Evolutionary conservation across 2,797 vertebrate species (phyloP).

Genomic region (Mormyrus hasselquistii): DNA sequence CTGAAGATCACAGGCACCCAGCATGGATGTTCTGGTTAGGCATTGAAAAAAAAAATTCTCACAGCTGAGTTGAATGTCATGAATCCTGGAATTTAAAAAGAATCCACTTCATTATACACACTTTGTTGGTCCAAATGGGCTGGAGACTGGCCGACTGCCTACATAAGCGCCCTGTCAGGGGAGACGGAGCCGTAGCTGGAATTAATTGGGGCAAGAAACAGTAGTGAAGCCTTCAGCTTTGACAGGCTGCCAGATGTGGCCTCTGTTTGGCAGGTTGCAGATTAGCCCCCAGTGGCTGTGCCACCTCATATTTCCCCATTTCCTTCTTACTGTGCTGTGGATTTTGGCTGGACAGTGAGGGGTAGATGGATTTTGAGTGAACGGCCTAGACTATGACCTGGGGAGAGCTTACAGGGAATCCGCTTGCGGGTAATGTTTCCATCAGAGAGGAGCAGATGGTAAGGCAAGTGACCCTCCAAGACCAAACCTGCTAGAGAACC

Average conservation of each 20-base stretch:
- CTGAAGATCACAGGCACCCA: neutral
- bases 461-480: neutral
- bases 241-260: constrained; percentile 7
- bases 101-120: constrained; percentile 25
- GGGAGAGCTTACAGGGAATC: neutral
- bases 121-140: constrained; percentile 26
- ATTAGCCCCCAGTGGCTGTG: neutral
- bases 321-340: neutral
- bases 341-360: neutral
- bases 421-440: neutral
- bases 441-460: neutral
- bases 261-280: constrained; percentile 19
- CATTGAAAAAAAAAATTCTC: constrained; percentile 22
- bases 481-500: neutral
- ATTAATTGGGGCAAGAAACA: constrained; percentile 23
- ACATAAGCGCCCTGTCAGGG: constrained; percentile 36
- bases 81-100: constrained; percentile 30
- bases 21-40: neutral
- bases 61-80: constrained; percentile 32
- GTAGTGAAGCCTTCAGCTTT: constrained; percentile 22
- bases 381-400: neutral
- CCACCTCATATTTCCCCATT: neutral
- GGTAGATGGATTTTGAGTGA: neutral
- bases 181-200: constrained; percentile 35
- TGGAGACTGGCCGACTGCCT: constrained; percentile 31